Base-by-base conservation (phyloP, 2,797 vertebrate genomes). In the Acridotheres tristis region DNA sequence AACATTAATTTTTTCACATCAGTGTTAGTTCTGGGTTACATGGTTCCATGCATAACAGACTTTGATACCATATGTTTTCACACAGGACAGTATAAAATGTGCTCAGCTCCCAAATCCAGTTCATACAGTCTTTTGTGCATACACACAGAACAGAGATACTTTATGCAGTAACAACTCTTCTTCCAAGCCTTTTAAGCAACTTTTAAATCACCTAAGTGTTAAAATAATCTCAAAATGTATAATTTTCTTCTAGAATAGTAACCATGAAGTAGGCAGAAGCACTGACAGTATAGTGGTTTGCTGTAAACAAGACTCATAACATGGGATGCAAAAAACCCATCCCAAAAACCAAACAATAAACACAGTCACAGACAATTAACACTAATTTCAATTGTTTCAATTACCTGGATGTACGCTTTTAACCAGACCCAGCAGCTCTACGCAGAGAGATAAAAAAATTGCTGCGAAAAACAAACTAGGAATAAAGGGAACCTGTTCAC, bases 331-430 rank as follows among this genome's bases (percentile, higher is more conserved):
- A 50, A 75, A 71, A 61, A 22, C 7, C 10, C 32, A 19, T 15
- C 15, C 19, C 69, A 47, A 16, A 54, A 40, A 8, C 30, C 51
- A 63, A 91, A 69, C 23, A 5, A 7, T n/a, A 27, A 69, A 58
- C 85, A 95, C 51, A 96, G 63, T 87, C 95, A 97, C 95, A 97
- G 94, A 97, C 84, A 97, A 97, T 54, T 89, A 91, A 96, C 62
- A 89, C 78, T 93, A 66, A 68, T 93, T 96, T 93, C 88, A 97
- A 81, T 97, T 98, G 54, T 94, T 97, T 95, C 92, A 97, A 78
- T 97, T 98, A 98, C 98, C 98, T 98, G 97, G 95, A 97, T 53
- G 79, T 90, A 96, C 21, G 93, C 96, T 97, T 98, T 97, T 96
- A 97, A 94, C 67, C 96, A 98, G 92, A 97, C 94, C 79, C 96